Percentiles rank a stretch among this genome's conserved stretches.
Conservation (phyloP, 1,140 invertebrate genomes). For the Pseudachorutes palmiensis region DNA sequence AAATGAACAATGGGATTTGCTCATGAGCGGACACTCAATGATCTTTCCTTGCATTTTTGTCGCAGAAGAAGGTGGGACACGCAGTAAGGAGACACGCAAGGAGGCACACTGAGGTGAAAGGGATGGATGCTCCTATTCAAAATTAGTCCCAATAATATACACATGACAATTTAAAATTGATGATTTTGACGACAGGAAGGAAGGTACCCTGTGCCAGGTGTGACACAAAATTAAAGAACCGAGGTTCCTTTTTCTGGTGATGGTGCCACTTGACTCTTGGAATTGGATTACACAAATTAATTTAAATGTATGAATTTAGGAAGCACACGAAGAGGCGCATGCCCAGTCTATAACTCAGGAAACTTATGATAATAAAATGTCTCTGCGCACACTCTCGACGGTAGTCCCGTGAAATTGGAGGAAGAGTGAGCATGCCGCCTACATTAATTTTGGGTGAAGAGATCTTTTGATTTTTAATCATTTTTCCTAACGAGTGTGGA, state of each 20-base stretch:
- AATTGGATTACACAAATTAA: no score
- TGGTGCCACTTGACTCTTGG: neutral
- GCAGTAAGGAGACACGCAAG: neutral
- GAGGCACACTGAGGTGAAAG: neutral
- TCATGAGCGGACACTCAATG: neutral
- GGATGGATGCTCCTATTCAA: no score
- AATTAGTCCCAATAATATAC: neutral
- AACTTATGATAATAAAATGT: no score
- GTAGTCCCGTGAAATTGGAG: no score
- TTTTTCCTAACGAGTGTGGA: neutral
- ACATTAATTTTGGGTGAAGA: no score
- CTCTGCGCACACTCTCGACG: no score
- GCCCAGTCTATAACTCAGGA: no score
- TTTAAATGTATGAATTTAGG: no score
- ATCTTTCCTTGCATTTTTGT: neutral
- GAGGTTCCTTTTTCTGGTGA: neutral
- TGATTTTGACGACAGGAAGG: neutral
- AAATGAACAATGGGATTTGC: neutral
- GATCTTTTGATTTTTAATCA: no score
- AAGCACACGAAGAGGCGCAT: no score
- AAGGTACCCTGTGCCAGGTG: neutral
- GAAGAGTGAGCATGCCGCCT: no score
- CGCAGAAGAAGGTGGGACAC: neutral
- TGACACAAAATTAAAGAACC: neutral
- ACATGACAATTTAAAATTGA: neutral